These are phyloP conservation scores for Leuctra nigra DNA, from an alignment of 2,888 invertebrate species.

Conservation along the genomic window DNA sequence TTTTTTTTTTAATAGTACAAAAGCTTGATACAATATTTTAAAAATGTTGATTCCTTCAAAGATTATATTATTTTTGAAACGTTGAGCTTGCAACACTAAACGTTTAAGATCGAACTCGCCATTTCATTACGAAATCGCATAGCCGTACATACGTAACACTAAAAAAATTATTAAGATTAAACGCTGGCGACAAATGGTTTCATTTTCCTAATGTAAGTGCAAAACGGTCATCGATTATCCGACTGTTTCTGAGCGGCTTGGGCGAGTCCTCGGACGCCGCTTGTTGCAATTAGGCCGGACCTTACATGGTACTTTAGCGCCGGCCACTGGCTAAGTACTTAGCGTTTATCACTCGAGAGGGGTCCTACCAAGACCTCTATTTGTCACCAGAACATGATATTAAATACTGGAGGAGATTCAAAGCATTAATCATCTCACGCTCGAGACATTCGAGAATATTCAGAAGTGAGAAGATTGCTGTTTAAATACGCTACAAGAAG, in stretches of 20 bases:
- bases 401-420: conserved; percentile 20
- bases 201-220: conserved; percentile 13
- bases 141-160: no score
- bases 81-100: no score
- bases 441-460: background rate
- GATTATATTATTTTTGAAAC: no score
- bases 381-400: conserved; percentile 24
- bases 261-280: conserved; percentile 4
- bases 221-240: conserved; percentile 13
- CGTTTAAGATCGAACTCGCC: no score
- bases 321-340: conserved; percentile 22
- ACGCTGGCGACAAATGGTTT: conserved; percentile 11
- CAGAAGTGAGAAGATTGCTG: conserved; percentile 1
- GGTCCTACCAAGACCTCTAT: conserved; percentile 19
- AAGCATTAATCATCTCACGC: conserved; percentile 20
- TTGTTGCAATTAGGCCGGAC: conserved; percentile 9
- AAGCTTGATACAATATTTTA: background rate
- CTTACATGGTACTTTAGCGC: conserved; percentile 17
- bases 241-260: background rate
- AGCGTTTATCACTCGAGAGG: conserved; percentile 23
- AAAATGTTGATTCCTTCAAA: background rate
- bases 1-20: no score
- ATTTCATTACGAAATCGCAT: no score
- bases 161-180: conserved; percentile 4
- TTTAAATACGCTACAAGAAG: conserved; percentile 2